These are phyloP conservation scores for Drosophila emarginata DNA, from an alignment of 2,888 invertebrate species.

Conservation along the genomic window DNA sequence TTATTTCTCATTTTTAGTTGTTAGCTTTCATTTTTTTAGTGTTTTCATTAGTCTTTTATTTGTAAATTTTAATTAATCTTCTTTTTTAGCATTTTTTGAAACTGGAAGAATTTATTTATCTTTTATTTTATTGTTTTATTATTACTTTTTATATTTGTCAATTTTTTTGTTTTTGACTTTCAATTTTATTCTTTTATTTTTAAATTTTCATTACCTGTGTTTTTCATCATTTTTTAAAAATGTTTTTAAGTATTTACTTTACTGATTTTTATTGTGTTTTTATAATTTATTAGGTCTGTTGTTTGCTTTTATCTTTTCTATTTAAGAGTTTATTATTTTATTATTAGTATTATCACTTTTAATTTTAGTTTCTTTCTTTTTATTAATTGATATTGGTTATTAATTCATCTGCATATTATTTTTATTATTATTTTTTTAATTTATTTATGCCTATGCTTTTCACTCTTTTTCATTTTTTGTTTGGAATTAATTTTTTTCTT, in stretches of 20 bases:
- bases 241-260: constrained; percentile 29
- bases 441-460: neutral
- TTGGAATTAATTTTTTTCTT: neutral
- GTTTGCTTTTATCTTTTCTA: neutral
- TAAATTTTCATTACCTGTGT: neutral
- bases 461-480: neutral
- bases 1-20: constrained; percentile 33
- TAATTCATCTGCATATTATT: neutral
- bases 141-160: constrained; percentile 12
- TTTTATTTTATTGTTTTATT: neutral
- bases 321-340: constrained; percentile 23
- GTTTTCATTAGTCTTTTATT: neutral
- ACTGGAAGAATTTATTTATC: too few species aligned
- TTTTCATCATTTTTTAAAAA: constrained; percentile 26
- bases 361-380: constrained; percentile 10
- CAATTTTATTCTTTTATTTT: neutral
- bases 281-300: neutral
- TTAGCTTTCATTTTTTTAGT: neutral
- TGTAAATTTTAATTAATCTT: neutral
- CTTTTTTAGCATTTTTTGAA: neutral
- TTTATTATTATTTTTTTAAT: neutral
- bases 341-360: constrained; percentile 27
- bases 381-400: neutral
- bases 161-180: constrained; percentile 20
- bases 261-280: constrained; percentile 18